Percentiles rank a stretch among this genome's conserved stretches.
Evolutionary conservation across 2,113 vertebrate species (phyloP).

Genomic region (Zosterops borbonicus): DNA sequence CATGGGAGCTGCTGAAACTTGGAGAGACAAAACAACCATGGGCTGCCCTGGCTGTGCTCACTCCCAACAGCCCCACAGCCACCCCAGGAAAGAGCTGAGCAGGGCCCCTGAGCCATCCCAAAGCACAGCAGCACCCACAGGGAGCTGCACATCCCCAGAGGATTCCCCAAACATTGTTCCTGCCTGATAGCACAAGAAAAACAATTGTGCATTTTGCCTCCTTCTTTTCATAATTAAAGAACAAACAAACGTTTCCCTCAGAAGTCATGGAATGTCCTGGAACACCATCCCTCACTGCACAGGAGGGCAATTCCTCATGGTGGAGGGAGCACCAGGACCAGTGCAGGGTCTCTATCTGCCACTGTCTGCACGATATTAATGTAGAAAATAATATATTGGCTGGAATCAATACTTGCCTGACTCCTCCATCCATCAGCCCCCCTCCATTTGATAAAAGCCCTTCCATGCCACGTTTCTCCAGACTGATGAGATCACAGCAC

Average conservation of each 20-base stretch:
- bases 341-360: slow-evolving; percentile 29
- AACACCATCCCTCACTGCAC: neutral
- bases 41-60: neutral
- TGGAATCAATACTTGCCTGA: slow-evolving; percentile 60
- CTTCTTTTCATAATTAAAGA: slow-evolving; percentile 11
- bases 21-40: neutral
- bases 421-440: slow-evolving; percentile 36
- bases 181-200: neutral
- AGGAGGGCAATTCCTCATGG: slow-evolving; percentile 22
- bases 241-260: neutral
- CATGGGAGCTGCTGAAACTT: neutral
- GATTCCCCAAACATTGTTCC: neutral
- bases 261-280: neutral
- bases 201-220: neutral
- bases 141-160: neutral
- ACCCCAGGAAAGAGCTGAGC: neutral
- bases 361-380: slow-evolving; percentile 43
- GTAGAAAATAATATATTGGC: slow-evolving; percentile 62
- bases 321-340: neutral
- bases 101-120: neutral
- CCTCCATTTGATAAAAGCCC: slow-evolving; percentile 46
- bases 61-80: rapidly evolving
- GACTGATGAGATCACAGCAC: slow-evolving; percentile 43
- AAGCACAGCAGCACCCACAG: neutral
- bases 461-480: slow-evolving; percentile 19